Percentiles rank a stretch among this genome's conserved stretches.
Conservation (phyloP, 2,797 vertebrate species). For the Phalloptychus januarius region DNA sequence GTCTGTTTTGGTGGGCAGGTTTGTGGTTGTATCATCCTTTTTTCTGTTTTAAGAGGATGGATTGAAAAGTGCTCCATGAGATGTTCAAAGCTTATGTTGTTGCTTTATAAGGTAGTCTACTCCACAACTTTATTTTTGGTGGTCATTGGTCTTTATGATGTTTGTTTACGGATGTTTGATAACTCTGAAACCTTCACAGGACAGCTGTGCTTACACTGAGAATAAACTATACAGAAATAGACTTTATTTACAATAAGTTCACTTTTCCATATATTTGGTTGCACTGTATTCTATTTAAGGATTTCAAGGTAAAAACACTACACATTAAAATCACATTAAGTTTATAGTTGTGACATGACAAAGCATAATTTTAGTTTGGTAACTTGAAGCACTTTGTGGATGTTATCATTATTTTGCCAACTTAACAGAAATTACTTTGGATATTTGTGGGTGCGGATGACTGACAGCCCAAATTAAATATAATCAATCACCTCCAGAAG, state of each 20-base stretch:
- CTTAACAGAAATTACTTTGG: slow-evolving; percentile 1
- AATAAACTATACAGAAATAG: neutral
- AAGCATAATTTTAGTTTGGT: neutral
- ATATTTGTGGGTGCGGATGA: slow-evolving; percentile 18
- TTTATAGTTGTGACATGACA: neutral
- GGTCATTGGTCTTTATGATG: neutral
- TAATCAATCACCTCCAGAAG: slow-evolving; percentile 32
- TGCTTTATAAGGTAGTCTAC: neutral
- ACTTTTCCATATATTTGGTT: neutral
- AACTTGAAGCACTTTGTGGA: neutral
- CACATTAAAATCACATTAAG: no score
- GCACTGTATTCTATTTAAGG: neutral
- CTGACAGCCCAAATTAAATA: slow-evolving; percentile 52
- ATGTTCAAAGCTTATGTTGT: neutral
- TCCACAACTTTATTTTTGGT: neutral
- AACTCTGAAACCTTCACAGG: neutral
- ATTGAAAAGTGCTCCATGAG: neutral
- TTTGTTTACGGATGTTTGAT: neutral
- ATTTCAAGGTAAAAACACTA: neutral
- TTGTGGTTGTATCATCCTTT: neutral
- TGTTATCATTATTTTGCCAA: neutral
- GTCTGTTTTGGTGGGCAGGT: neutral
- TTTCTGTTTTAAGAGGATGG: neutral
- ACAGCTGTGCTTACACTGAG: neutral
- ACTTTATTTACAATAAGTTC: neutral